phyloP scores from a whole-genome alignment of 2,888 invertebrate species.

The Coelopa pilipes region DNA sequence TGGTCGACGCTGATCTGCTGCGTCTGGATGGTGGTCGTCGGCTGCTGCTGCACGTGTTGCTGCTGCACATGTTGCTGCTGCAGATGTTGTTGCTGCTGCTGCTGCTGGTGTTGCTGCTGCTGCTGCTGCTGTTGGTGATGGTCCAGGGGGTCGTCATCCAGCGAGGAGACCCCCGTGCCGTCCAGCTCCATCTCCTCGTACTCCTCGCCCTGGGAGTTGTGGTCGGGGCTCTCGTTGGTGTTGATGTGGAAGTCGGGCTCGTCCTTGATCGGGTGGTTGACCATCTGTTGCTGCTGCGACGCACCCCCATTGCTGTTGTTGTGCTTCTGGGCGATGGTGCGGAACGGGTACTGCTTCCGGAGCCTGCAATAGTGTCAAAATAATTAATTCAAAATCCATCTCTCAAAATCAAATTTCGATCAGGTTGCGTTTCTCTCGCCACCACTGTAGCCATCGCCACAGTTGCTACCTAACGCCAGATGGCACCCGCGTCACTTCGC shows the following conservation, averaged over 20 bases:
- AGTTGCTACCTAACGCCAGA: no score
- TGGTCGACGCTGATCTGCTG: slow-evolving; percentile 62
- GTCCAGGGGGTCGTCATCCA: slow-evolving; percentile 55
- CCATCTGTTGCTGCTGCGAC: slow-evolving; percentile 45
- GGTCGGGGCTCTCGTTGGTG: slow-evolving; percentile 55
- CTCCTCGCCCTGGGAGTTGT: slow-evolving; percentile 55
- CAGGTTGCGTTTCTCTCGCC: no score
- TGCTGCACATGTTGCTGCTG: slow-evolving; percentile 50
- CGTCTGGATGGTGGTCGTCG: slow-evolving; percentile 52
- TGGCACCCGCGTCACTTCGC: no score
- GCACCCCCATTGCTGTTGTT: slow-evolving; percentile 8
- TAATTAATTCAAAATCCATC: neutral
- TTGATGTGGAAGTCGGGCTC: slow-evolving; percentile 60
- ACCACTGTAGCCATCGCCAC: no score
- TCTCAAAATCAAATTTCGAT: no score
- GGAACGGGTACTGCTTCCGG: slow-evolving; percentile 64
- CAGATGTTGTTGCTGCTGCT: slow-evolving; percentile 49
- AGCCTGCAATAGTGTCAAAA: slow-evolving; percentile 49
- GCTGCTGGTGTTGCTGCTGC: slow-evolving; percentile 47
- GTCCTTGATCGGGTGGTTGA: slow-evolving; percentile 55
- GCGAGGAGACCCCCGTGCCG: slow-evolving; percentile 50
- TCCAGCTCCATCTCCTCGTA: slow-evolving; percentile 64
- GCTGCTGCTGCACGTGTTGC: slow-evolving; percentile 49
- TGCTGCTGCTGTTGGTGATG: slow-evolving; percentile 48
- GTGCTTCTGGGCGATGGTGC: slow-evolving; percentile 45